phyloP scores from a whole-genome alignment of 1,140 invertebrate species.

The Nasonia giraulti region DNA sequence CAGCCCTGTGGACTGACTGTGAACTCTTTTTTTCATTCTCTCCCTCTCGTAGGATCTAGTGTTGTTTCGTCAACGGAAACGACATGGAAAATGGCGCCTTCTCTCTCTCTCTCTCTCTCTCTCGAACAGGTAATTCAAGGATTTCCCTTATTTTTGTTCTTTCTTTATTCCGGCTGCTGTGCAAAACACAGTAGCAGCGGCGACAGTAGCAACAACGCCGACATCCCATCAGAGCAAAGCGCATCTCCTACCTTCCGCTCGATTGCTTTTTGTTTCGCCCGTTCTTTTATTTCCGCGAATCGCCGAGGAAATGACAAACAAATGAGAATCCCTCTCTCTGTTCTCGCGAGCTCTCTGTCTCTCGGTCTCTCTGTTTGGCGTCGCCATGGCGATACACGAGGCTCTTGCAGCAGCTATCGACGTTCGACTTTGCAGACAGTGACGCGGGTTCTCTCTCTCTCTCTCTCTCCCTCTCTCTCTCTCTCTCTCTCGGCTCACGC shows the following conservation, averaged over 20 bases:
- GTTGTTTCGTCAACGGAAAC: constrained; percentile 50
- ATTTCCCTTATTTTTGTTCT: constrained; percentile 49
- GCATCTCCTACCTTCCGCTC: constrained; percentile 14
- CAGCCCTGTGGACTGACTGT: background rate
- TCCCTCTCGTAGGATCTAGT: background rate
- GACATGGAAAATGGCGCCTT: constrained; percentile 50
- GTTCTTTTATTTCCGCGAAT: constrained; percentile 62
- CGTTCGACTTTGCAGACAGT: constrained; percentile 48
- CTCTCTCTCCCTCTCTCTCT: no score
- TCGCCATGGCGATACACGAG: constrained; percentile 59
- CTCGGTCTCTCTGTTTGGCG: constrained; percentile 33
- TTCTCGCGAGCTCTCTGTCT: constrained; percentile 6
- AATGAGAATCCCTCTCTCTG: constrained; percentile 57
- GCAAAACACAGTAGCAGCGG: background rate
- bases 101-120: constrained; percentile 39
- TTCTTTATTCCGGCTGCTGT: constrained; percentile 44
- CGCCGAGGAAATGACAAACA: constrained; percentile 68
- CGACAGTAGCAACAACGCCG: constrained; percentile 49
- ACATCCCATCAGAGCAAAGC: constrained; percentile 56
- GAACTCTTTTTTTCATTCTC: background rate
- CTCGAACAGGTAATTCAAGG: constrained; percentile 59
- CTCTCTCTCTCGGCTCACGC: background rate
- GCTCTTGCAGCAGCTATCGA: constrained; percentile 48
- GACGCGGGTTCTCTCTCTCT: background rate
- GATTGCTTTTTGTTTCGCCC: constrained; percentile 61